phyloP scores from a whole-genome alignment of 1,140 invertebrate species.

The Bacillus rossius region DNA sequence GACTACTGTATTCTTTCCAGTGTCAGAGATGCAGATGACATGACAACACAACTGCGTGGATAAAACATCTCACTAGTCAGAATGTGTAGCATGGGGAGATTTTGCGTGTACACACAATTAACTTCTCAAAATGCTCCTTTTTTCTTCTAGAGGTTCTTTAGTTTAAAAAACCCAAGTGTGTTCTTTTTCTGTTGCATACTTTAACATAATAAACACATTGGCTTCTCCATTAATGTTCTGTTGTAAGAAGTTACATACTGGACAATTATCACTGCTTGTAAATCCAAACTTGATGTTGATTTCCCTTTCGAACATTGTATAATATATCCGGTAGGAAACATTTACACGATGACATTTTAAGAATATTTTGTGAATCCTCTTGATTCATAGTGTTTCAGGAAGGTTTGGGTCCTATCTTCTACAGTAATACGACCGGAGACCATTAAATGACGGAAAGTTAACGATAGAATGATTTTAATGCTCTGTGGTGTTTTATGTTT shows the following conservation, averaged over 20 bases:
- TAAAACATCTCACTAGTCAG: constrained; percentile 3
- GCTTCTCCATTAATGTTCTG: not conserved
- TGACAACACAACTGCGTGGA: constrained; percentile 6
- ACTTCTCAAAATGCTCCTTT: not conserved
- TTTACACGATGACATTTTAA: not conserved
- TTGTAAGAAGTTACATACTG: not conserved
- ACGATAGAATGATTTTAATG: too few relatives aligned
- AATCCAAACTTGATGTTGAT: constrained; percentile 3
- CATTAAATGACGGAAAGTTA: not conserved
- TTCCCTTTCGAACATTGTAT: not conserved
- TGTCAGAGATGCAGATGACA: constrained; percentile 11
- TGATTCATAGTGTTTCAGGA: constrained; percentile 6
- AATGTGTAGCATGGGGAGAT: constrained; percentile 7
- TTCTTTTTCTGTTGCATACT: not conserved
- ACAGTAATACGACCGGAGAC: not conserved
- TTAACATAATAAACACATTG: not conserved
- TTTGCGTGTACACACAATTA: constrained; percentile 7
- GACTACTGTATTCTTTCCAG: constrained; percentile 1
- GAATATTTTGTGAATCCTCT: constrained; percentile 3
- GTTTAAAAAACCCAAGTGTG: not conserved
- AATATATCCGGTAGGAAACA: not conserved
- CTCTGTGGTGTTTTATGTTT: too few relatives aligned
- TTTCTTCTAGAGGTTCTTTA: not conserved
- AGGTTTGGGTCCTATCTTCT: constrained; percentile 1
- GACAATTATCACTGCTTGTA: constrained; percentile 4